These are phyloP conservation scores for Drosophila tripunctata DNA, from an alignment of 2,888 invertebrate species.

Conservation along the genomic window DNA sequence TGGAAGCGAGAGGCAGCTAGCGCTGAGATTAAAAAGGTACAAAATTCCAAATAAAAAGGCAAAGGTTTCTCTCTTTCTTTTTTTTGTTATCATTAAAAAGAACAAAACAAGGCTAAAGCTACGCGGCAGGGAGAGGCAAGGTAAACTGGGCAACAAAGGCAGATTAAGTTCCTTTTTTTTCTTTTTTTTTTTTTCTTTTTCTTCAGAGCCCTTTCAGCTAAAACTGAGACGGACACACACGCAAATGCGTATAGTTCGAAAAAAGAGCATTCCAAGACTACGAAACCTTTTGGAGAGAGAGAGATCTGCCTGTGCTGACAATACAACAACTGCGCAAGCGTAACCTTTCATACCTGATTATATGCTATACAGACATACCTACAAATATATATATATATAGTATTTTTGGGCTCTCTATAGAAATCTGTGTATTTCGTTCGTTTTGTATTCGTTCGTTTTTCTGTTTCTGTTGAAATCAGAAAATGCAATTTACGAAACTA, in stretches of 20 bases:
- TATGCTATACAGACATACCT: background rate
- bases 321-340: conserved; percentile 73
- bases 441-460: conserved; percentile 12
- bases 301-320: conserved; percentile 28
- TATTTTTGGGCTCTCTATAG: conserved; percentile 18
- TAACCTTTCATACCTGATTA: conserved; percentile 80
- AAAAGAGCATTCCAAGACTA: conserved; percentile 71
- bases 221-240: conserved; percentile 34
- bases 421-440: conserved; percentile 25
- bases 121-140: conserved; percentile 44
- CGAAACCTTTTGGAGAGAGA: background rate
- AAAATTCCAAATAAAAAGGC: conserved; percentile 78
- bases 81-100: conserved; percentile 73
- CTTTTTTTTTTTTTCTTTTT: conserved; percentile 37
- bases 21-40: conserved; percentile 75
- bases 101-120: conserved; percentile 57
- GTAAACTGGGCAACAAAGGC: conserved; percentile 73
- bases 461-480: conserved; percentile 73
- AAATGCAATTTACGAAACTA: conserved; percentile 78
- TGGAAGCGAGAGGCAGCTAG: background rate
- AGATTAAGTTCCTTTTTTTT: conserved; percentile 79
- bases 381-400: conserved; percentile 7
- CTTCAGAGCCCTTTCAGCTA: conserved; percentile 5
- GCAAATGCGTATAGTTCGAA: conserved; percentile 61
- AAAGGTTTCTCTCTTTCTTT: conserved; percentile 68